Base-by-base conservation (phyloP, 2,113 vertebrate species). In the Seriola aureovittata region DNA sequence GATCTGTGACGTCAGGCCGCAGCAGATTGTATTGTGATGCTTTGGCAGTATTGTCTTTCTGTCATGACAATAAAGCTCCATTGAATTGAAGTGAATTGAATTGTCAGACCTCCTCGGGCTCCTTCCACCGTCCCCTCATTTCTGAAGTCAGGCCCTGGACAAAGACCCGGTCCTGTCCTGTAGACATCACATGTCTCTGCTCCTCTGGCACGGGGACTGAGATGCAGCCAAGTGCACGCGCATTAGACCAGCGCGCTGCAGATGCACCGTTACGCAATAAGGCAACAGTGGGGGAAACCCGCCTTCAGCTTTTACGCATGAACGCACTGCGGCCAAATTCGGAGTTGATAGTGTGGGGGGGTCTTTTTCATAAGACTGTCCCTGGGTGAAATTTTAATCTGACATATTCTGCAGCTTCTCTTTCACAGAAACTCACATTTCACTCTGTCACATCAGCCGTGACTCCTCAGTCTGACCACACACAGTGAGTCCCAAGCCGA, bases 241-340 rank as follows among this genome's bases (percentile, higher is more conserved):
- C n/a, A 8, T 13, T 11, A 1, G 14, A 23, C n/a, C 25, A 16
- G 57, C 3, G 73, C 65, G 72, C 81, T 34, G 36, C 29, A 12
- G 59, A 70, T 63, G 67, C 70, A 58, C 25, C 46, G 38, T 88
- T 90, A 69, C 78, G 85, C 85, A 91, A 40, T 9, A 14, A 71
- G 44, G 21, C 21, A 0, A 55, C 29, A 64, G 23, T 52, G 59
- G 29, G 29, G 29, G 13, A 81, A 68, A 52, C 23, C 4, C 0
- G 11, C 29, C 10, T 9, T 25, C 14, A n/a, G 57, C 71, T 76
- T 90, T 88, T 92, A 92, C 89, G 87, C 87, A 89, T 59, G 71
- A 68, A 60, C 5, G 5, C 8, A 4, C 38, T 32, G 34, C 21
- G 5, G 2, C 9, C 0, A 2, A 52, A 44, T 58, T 44, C 23